Conservation (phyloP, 2,797 vertebrate genomes). For the Euthynnus affinis region DNA sequence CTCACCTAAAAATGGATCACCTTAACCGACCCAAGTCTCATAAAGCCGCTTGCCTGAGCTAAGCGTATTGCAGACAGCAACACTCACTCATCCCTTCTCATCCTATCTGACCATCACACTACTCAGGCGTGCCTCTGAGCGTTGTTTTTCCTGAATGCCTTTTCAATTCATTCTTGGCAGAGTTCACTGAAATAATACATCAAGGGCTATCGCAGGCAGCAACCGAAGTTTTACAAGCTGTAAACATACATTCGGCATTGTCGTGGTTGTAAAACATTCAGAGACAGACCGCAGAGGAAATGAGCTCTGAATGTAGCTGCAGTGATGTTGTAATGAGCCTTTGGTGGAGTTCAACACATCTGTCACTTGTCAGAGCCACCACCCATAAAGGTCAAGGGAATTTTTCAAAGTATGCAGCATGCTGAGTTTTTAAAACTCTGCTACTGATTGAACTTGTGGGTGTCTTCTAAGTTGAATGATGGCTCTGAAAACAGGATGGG, state of each 20-base stretch:
- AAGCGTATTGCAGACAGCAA: conserved; percentile 46
- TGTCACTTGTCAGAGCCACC: conserved; percentile 74
- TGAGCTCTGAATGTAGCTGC: conserved; percentile 57
- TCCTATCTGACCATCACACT: conserved; percentile 35
- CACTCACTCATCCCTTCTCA: conserved; percentile 22
- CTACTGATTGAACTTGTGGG: conserved; percentile 66
- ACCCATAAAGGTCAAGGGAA: conserved; percentile 78
- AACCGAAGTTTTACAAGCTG: conserved; percentile 33
- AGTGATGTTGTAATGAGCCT: conserved; percentile 60
- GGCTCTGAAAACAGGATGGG: conserved; percentile 48
- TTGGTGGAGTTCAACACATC: conserved; percentile 73
- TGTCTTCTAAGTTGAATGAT: conserved; percentile 70
- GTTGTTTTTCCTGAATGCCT: not conserved
- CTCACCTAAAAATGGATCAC: conserved; percentile 36
- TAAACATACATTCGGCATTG: conserved; percentile 45
- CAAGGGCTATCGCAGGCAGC: not conserved
- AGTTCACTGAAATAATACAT: conserved; percentile 22
- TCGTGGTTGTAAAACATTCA: conserved; percentile 55
- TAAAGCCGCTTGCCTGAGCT: conserved; percentile 31
- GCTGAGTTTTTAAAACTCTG: conserved; percentile 48
- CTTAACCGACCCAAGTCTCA: conserved; percentile 24
- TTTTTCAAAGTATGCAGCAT: conserved; percentile 69
- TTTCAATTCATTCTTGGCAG: conserved; percentile 16
- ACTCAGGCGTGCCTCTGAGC: not conserved
- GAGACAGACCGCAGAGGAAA: conserved; percentile 56